phyloP scores from a whole-genome alignment of 2,113 vertebrate genomes.

The Plestiodon gilberti region DNA sequence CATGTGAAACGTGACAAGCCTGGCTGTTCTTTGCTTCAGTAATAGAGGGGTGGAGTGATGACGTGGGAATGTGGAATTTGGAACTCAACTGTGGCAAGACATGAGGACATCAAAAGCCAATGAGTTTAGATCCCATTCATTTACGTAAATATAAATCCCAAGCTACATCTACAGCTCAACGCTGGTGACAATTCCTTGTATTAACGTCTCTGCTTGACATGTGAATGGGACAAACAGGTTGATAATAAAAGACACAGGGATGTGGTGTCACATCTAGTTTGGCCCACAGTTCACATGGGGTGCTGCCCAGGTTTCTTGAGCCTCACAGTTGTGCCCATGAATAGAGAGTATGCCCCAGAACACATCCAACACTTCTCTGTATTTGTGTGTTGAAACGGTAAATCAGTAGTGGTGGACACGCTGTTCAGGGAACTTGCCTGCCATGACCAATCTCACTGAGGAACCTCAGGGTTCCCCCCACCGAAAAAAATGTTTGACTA shows the following conservation, averaged over 20 bases:
- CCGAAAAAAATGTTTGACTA: not conserved
- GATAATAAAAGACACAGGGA: too few species aligned
- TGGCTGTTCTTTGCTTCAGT: not conserved
- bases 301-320: not conserved
- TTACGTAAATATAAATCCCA: not conserved
- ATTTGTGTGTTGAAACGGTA: not conserved
- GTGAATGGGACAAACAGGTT: too few species aligned
- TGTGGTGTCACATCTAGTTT: too few species aligned
- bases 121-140: not conserved
- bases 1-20: conserved; percentile 10
- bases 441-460: not conserved
- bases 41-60: not conserved
- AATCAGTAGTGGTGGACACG: not conserved
- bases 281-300: not conserved
- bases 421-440: not conserved
- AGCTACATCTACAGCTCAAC: too few species aligned
- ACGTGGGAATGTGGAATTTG: not conserved
- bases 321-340: not conserved
- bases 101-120: not conserved
- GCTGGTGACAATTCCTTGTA: not conserved
- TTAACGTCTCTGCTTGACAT: too few species aligned
- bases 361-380: not conserved
- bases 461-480: not conserved
- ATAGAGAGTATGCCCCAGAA: not conserved
- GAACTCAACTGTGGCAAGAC: not conserved